Evolutionary conservation across 2,888 invertebrate genomes (phyloP).

Genomic region (Acanthoscelides obtectus): DNA sequence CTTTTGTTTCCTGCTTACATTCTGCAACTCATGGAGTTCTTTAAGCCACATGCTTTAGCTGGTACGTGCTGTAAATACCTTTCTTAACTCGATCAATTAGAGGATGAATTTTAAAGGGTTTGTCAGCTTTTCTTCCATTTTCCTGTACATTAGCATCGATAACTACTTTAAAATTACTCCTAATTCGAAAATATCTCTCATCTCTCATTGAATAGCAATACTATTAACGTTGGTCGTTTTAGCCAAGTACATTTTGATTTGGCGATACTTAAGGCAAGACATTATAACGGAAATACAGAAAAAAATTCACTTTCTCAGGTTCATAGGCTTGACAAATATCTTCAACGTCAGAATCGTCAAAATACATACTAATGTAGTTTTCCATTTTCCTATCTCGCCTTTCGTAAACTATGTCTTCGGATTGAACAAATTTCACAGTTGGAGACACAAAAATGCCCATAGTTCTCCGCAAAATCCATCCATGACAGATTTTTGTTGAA

Average conservation of each 20-base stretch:
- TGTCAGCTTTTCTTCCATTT: slow-evolving; percentile 7
- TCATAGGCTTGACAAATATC: slow-evolving; percentile 9
- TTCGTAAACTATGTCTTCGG: neutral
- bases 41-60: too few relatives aligned
- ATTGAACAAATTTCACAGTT: neutral
- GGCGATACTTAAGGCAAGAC: slow-evolving; percentile 17
- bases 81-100: slow-evolving; percentile 9
- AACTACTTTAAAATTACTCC: slow-evolving; percentile 17
- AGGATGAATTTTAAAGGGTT: slow-evolving; percentile 10
- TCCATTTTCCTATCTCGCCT: slow-evolving; percentile 3
- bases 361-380: slow-evolving; percentile 5
- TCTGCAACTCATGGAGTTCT: too few relatives aligned
- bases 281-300: slow-evolving; percentile 15
- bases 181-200: slow-evolving; percentile 13
- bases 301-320: slow-evolving; percentile 12
- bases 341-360: slow-evolving; percentile 6
- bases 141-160: slow-evolving; percentile 14
- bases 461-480: neutral
- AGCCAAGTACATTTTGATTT: slow-evolving; percentile 19
- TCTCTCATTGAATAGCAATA: slow-evolving; percentile 11
- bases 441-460: neutral
- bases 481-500: neutral
- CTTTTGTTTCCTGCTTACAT: too few relatives aligned
- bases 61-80: too few relatives aligned
- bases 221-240: slow-evolving; percentile 13